These are phyloP conservation scores for Tragulus kanchil DNA, from an alignment of 2,113 vertebrate species.

Conservation along the genomic window DNA sequence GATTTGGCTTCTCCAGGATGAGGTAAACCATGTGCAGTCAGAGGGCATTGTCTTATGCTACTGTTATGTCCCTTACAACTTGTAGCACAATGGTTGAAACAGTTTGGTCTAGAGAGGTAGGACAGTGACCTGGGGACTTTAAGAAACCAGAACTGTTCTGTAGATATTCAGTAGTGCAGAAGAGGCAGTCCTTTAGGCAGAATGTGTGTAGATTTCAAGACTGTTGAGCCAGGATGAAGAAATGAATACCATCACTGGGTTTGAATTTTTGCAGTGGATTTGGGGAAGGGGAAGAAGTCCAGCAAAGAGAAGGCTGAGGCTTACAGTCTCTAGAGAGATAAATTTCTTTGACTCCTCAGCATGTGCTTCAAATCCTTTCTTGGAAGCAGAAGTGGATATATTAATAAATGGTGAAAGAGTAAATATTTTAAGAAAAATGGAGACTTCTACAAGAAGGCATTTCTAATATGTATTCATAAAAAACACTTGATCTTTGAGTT, in stretches of 20 bases:
- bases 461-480: not conserved
- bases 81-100: not conserved
- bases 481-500: not conserved
- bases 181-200: not conserved
- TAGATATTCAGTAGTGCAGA: not conserved
- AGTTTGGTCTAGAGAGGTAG: not conserved
- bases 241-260: not conserved
- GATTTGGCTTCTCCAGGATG: not conserved
- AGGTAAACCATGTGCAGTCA: not conserved
- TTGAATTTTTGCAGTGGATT: not conserved
- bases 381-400: not conserved
- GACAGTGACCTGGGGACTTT: not conserved
- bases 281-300: not conserved
- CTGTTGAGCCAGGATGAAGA: not conserved
- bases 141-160: not conserved
- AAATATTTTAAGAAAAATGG: slow-evolving; percentile 36
- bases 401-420: not conserved
- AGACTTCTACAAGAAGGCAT: not conserved
- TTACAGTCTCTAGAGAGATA: not conserved
- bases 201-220: not conserved
- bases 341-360: not conserved
- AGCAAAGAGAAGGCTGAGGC: not conserved
- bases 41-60: not conserved
- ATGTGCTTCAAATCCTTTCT: not conserved
- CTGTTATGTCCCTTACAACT: not conserved